These are phyloP conservation scores for Monochamus alternatus DNA, from an alignment of 2,888 invertebrate species.

Conservation along the genomic window DNA sequence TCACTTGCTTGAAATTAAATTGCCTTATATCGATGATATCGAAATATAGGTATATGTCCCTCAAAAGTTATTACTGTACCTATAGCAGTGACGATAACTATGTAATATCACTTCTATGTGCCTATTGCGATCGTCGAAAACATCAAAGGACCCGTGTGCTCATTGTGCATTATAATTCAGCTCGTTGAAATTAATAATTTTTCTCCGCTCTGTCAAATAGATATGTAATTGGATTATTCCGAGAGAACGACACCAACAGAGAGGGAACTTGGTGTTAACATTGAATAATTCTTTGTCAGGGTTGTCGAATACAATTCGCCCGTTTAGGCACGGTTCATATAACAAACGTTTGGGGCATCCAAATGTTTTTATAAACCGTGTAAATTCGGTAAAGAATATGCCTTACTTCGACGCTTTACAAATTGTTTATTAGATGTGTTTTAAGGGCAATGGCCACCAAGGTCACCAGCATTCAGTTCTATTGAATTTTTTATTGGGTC, in stretches of 20 bases:
- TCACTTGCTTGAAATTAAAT: no score
- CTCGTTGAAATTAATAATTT: constrained; percentile 25
- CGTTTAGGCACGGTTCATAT: not conserved
- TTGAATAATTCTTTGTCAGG: not conserved
- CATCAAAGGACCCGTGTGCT: constrained; percentile 20
- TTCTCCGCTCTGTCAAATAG: not conserved
- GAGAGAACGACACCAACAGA: not conserved
- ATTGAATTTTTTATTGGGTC: no score
- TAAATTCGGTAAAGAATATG: no score
- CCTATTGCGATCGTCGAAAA: constrained; percentile 8
- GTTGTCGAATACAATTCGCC: not conserved
- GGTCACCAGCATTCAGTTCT: no score
- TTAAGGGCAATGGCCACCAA: no score
- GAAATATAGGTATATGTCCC: no score
- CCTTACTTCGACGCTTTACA: no score
- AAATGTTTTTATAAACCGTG: not conserved
- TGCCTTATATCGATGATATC: no score
- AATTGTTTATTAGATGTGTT: no score
- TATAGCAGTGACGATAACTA: not conserved
- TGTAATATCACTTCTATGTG: not conserved
- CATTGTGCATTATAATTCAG: constrained; percentile 11
- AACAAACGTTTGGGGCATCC: not conserved
- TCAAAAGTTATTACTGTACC: no score
- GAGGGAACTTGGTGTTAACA: not conserved
- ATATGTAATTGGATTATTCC: constrained; percentile 8